Conservation (phyloP, 1,140 invertebrate genomes). For the Dermatophagoides farinae region DNA sequence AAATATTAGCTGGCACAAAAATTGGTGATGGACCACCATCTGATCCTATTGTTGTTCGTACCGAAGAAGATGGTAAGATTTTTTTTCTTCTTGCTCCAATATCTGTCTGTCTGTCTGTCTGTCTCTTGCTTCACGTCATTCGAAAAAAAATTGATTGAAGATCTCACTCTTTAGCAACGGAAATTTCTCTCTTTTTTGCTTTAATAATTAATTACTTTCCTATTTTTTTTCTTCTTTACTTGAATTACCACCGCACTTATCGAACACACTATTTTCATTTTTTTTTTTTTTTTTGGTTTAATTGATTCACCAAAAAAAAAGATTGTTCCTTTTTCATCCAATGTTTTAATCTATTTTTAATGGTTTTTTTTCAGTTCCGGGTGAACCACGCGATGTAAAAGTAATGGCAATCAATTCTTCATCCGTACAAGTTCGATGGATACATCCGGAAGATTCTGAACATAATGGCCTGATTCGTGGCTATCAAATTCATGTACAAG, state of each 20-base stretch:
- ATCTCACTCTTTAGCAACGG: conserved; percentile 1
- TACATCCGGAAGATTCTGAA: conserved; percentile 64
- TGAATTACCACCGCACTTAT: too few species aligned
- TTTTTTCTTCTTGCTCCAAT: background rate
- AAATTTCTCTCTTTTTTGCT: background rate
- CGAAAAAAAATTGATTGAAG: background rate
- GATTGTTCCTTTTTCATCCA: conserved; percentile 3
- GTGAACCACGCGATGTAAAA: conserved; percentile 74
- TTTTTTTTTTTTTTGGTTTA: conserved; percentile 8
- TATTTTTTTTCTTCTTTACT: background rate
- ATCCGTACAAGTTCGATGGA: conserved; percentile 72
- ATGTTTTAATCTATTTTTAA: conserved; percentile 5
- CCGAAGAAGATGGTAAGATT: conserved; percentile 82
- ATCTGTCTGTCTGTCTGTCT: background rate
- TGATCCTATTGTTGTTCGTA: conserved; percentile 66
- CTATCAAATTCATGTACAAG: conserved; percentile 86
- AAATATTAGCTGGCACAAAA: conserved; percentile 75
- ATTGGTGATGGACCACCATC: conserved; percentile 65
- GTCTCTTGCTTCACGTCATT: background rate
- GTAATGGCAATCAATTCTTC: conserved; percentile 73
- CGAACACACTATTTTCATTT: background rate
- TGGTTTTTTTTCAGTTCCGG: conserved; percentile 51
- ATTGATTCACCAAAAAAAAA: too few species aligned
- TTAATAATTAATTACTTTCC: background rate
- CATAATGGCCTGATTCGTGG: conserved; percentile 88